Evolutionary conservation across 1,140 invertebrate species (phyloP).

Genomic region (Nomia melanderi): DNA sequence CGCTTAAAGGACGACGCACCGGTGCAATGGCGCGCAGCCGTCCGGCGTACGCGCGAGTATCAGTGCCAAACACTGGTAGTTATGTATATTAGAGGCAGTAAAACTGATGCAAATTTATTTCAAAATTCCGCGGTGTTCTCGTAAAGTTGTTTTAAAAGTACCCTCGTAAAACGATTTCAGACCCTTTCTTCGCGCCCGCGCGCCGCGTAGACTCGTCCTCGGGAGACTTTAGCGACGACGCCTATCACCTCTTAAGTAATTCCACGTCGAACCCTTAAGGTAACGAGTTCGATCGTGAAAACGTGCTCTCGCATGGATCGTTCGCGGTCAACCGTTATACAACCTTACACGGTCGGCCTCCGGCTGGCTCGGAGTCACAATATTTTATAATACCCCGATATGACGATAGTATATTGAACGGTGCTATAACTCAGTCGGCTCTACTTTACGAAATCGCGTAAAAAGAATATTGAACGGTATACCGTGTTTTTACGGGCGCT

Average conservation of each 20-base stretch:
- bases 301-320: slow-evolving; percentile 41
- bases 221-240: slow-evolving; percentile 60
- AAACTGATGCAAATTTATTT: slow-evolving; percentile 80
- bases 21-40: not conserved
- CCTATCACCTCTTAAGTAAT: slow-evolving; percentile 62
- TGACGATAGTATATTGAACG: not conserved
- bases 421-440: not conserved
- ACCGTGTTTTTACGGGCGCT: not conserved
- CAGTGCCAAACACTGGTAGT: slow-evolving; percentile 77
- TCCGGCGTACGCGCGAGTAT: slow-evolving; percentile 62
- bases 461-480: not conserved
- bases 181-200: slow-evolving; percentile 59
- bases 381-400: slow-evolving; percentile 29
- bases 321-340: slow-evolving; percentile 27
- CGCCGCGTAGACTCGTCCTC: slow-evolving; percentile 36
- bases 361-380: not conserved
- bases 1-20: not conserved
- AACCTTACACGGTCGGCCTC: not conserved
- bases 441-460: slow-evolving; percentile 9
- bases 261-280: slow-evolving; percentile 54
- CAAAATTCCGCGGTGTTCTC: slow-evolving; percentile 71
- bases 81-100: slow-evolving; percentile 77
- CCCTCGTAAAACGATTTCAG: slow-evolving; percentile 78
- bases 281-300: slow-evolving; percentile 53
- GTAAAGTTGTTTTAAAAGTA: slow-evolving; percentile 77